Evolutionary conservation across 2,113 vertebrate species (phyloP), one percentile per base, ranked within the genome.

Genomic region (Mungos mungo): DNA sequence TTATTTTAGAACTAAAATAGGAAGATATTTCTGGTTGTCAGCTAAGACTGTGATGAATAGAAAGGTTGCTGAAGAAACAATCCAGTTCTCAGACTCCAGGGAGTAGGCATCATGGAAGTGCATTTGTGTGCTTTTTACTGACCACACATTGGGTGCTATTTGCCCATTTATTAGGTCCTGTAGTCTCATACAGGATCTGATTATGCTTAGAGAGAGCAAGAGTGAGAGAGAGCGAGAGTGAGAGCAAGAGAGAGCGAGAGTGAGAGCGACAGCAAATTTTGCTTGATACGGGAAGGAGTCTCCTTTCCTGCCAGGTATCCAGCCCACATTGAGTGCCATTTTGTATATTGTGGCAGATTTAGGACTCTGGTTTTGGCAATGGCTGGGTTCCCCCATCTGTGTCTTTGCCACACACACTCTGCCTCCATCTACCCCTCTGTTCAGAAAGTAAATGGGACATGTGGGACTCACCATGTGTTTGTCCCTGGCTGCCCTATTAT

Each of bases 281-380:
- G 27, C 66, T 66, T 41, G 66, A 65, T 82, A 91, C 57, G 54
- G 29, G 35, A 83, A 88, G 81, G 16, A 27, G 27, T 41, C n/a
- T 60, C 79, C 21, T 77, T 79, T 81, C 85, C 45, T 94, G 93
- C 41, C 95, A 83, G 88, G 33, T 2, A 27, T 77, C 54, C 66
- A 92, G 50, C 82, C 33, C n/a, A 57, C 31, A 15, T 1, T 69
- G 29, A 72, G 93, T 83, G 47, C 71, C 87, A 60, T 76, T 92
- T 93, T 89, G 81, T 57, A 63, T 74, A 82, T 0, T 25, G 7
- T 79, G 65, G 90, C 38, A 96, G 95, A 95, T 88, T 95, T 84
- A 76, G 72, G 87, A 72, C 83, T 95, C 84, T 81, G 95, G 35
- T 84, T 96, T 96, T 97, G 97, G 95, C 95, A 96, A 23, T 68